Conservation (phyloP, 1,140 invertebrate genomes). For the Heliconius eleuchia region DNA sequence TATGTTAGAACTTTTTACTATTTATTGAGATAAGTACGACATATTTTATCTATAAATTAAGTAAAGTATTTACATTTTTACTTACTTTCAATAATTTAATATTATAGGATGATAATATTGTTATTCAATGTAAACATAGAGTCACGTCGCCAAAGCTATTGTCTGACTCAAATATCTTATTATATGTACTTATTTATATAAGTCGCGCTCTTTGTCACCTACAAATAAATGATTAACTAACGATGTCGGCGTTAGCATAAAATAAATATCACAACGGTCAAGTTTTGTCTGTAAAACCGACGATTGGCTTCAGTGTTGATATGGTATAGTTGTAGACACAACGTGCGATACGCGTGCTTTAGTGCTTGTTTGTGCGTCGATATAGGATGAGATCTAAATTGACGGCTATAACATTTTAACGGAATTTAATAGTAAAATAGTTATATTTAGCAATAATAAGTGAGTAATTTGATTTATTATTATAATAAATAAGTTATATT, state of each 20-base stretch:
- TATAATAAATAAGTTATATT: neutral
- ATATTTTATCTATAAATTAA: no score
- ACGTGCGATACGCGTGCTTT: slow-evolving; percentile 54
- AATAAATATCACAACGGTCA: slow-evolving; percentile 32
- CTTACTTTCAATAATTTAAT: slow-evolving; percentile 18
- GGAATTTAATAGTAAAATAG: neutral
- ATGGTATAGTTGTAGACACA: slow-evolving; percentile 45
- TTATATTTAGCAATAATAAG: neutral
- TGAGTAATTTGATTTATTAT: neutral
- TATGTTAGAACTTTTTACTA: neutral
- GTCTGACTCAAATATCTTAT: slow-evolving; percentile 18
- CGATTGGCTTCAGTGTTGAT: slow-evolving; percentile 49
- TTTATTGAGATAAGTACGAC: neutral
- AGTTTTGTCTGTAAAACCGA: slow-evolving; percentile 37
- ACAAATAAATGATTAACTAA: slow-evolving; percentile 38
- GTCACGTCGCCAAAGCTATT: slow-evolving; percentile 16
- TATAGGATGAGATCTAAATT: slow-evolving; percentile 48
- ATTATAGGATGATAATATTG: neutral
- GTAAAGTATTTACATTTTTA: neutral
- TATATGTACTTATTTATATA: neutral
- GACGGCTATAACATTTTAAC: neutral
- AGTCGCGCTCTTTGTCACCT: slow-evolving; percentile 22
- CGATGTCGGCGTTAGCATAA: slow-evolving; percentile 34
- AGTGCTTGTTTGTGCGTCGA: slow-evolving; percentile 59
- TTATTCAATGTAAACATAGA: slow-evolving; percentile 18